A percentile compares a stretch with the other conserved stretches of the same genome.
Conservation (phyloP, 2,888 invertebrate species). For the Pecten maximus region DNA sequence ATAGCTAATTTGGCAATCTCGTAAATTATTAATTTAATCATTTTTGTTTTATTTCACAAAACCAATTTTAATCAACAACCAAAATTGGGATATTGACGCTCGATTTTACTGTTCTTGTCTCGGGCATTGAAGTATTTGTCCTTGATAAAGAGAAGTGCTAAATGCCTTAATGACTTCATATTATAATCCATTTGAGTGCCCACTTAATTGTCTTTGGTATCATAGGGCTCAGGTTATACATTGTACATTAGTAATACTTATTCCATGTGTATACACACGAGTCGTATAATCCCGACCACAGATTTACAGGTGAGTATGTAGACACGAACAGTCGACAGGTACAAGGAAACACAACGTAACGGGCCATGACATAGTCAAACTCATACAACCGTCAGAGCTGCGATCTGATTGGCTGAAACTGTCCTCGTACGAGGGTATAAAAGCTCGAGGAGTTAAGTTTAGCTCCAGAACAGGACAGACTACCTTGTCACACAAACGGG, state of each 20-base stretch:
- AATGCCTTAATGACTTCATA: no score
- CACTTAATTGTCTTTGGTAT: background rate
- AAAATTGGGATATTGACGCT: no score
- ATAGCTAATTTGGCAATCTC: no score
- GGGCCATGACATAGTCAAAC: constrained; percentile 26
- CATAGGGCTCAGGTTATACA: background rate
- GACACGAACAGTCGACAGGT: background rate
- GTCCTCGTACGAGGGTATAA: constrained; percentile 22
- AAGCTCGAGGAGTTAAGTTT: background rate
- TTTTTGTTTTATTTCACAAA: no score
- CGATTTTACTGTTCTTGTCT: no score
- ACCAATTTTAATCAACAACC: no score
- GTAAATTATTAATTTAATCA: no score
- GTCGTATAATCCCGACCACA: constrained; percentile 12
- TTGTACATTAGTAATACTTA: background rate
- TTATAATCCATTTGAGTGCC: no score
- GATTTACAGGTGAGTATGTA: background rate
- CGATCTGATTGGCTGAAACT: background rate
- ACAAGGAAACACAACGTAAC: constrained; percentile 2
- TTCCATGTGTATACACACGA: background rate
- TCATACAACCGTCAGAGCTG: background rate
- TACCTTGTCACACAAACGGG: background rate
- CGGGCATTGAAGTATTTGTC: no score
- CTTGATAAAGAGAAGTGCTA: no score
- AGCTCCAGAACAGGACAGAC: background rate